Evolutionary conservation across 2,113 vertebrate species (phyloP).

Genomic region (Prochilodus magdalenae): DNA sequence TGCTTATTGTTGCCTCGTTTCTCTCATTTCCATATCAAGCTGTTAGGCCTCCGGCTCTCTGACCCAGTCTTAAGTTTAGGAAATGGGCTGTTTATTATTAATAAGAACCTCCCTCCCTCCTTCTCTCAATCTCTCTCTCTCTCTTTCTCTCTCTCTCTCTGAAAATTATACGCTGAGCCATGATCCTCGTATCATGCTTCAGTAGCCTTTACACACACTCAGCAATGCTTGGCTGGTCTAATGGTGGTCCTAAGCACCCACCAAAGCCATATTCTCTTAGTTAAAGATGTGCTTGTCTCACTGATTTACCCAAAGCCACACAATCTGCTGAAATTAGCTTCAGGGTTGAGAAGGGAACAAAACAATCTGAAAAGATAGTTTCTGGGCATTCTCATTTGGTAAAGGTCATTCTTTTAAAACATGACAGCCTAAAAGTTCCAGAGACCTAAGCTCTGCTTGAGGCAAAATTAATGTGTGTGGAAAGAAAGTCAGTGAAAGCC

Average conservation of each 20-base stretch:
- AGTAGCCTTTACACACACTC: slow-evolving; percentile 53
- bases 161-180: slow-evolving; percentile 52
- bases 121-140: slow-evolving; percentile 35
- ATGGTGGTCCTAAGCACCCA: slow-evolving; percentile 50
- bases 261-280: slow-evolving; percentile 37
- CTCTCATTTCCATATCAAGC: slow-evolving; percentile 76
- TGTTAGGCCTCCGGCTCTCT: slow-evolving; percentile 54
- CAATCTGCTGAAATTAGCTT: slow-evolving; percentile 45
- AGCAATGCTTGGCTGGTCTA: slow-evolving; percentile 47
- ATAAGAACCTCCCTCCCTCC: slow-evolving; percentile 61
- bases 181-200: slow-evolving; percentile 55
- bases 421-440: slow-evolving; percentile 2
- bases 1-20: slow-evolving; percentile 72
- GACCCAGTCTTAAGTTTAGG: slow-evolving; percentile 69
- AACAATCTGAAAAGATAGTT: slow-evolving; percentile 31
- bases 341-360: slow-evolving; percentile 6
- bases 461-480: slow-evolving; percentile 17
- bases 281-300: slow-evolving; percentile 32
- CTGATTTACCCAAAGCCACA: slow-evolving; percentile 32
- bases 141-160: slow-evolving; percentile 36
- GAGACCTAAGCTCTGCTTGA: slow-evolving; percentile 4
- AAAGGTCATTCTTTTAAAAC: slow-evolving; percentile 33
- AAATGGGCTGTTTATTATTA: slow-evolving; percentile 63
- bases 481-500: background rate
- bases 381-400: slow-evolving; percentile 40